Conservation (phyloP, 2,797 vertebrate species). For the Cryptoprocta ferox region DNA sequence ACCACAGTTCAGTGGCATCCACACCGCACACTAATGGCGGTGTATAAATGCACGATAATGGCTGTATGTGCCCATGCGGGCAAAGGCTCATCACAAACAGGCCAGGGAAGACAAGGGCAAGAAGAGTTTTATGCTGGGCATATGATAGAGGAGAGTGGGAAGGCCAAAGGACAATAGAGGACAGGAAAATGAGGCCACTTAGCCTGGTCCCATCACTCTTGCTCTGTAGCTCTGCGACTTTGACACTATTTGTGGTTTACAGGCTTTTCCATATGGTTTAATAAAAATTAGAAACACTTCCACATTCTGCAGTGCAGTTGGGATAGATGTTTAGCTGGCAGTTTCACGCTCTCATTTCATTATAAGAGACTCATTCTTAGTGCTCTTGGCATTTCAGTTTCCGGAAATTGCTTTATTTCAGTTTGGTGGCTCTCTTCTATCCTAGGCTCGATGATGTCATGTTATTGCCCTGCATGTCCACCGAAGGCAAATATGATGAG, state of each 20-base stretch:
- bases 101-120: background rate
- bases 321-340: conserved; percentile 16
- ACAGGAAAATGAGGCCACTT: background rate
- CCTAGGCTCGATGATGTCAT: background rate
- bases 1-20: background rate
- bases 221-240: background rate
- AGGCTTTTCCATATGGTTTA: background rate
- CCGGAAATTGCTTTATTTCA: conserved; percentile 52
- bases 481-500: background rate
- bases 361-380: conserved; percentile 31
- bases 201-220: background rate
- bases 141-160: fast-evolving
- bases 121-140: background rate
- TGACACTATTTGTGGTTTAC: background rate
- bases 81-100: background rate
- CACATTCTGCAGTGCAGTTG: background rate
- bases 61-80: fast-evolving
- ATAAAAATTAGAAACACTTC: conserved; percentile 23
- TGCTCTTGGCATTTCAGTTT: conserved; percentile 45
- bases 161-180: background rate
- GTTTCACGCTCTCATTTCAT: conserved; percentile 27
- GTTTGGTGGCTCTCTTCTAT: background rate
- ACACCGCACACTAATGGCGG: fast-evolving
- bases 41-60: fast-evolving
- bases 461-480: background rate